phyloP scores from a whole-genome alignment of 2,888 invertebrate genomes.

The Drosophila kanekoi region DNA sequence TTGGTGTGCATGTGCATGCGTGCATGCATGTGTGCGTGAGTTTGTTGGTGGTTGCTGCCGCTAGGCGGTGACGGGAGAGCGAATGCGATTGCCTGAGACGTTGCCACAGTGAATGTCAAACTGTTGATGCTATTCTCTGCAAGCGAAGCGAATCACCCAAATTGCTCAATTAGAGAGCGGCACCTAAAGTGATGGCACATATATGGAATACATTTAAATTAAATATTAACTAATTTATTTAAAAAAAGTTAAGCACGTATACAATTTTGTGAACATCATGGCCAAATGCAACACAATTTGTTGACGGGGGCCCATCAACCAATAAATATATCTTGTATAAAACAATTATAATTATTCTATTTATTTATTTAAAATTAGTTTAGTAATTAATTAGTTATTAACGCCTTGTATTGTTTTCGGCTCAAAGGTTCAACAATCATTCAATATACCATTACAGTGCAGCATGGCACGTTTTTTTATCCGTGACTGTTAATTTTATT shows the following conservation, averaged over 20 bases:
- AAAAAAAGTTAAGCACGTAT: too few species aligned
- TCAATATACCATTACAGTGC: not conserved
- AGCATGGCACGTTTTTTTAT: conserved; percentile 3
- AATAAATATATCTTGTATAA: too few species aligned
- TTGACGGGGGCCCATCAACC: too few species aligned
- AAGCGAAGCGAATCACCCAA: conserved; percentile 5
- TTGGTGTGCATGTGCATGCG: conserved; percentile 24
- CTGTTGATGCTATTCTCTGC: conserved; percentile 26
- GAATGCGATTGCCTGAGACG: conserved; percentile 29
- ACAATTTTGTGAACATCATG: too few species aligned
- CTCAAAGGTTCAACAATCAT: too few species aligned
- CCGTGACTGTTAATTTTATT: conserved; percentile 27
- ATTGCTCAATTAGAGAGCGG: conserved; percentile 43
- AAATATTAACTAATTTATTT: too few species aligned
- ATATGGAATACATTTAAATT: too few species aligned
- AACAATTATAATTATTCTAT: too few species aligned
- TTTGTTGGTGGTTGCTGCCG: conserved; percentile 48
- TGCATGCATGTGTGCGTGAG: conserved; percentile 11
- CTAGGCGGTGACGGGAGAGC: conserved; percentile 35
- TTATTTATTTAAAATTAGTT: too few species aligned
- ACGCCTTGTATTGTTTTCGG: too few species aligned
- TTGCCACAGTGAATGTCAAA: conserved; percentile 28
- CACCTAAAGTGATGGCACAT: not conserved
- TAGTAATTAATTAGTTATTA: too few species aligned
- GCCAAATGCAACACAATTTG: too few species aligned